Evolutionary conservation across 2,888 invertebrate genomes (phyloP), one percentile per base, ranked within the genome.

Genomic region (Euproctis similis): DNA sequence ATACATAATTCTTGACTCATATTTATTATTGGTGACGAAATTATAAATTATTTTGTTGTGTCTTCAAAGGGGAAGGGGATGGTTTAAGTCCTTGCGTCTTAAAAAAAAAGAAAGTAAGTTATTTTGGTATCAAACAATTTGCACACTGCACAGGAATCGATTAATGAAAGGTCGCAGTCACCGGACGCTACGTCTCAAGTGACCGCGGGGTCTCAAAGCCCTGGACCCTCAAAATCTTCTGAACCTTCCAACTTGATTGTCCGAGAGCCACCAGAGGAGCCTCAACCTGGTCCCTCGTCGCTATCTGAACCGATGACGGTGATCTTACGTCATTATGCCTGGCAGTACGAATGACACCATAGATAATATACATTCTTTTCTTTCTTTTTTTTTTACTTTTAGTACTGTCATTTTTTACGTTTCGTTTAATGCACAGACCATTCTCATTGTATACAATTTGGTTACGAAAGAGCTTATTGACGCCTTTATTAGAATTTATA

Each of bases 321-420:
- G 82, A 82, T 66, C 75, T 71, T 68, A 70, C 74, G 69, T 73
- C 78, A 70, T 72, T 80, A 71, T 80, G 81, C 80, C 82, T 81
- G 81, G 82, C 81, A 75, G 81, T 80, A 82, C 81, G 80, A 80
- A 75, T 73, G 71, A 80, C 82, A 80, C 80, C 70, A 57, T 77
- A 77, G 78, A 69, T 74, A 62, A 71, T n/a, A n/a, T 65, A 72
- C 69, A 16, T 59, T 75, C 65, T 58, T 64, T 78, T 78, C 72
- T 71, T 75, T 75, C 57, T 74, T 70, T 72, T 68, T 59, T 70
- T 63, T 64, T 66, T 69, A 55, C 49, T 57, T 73, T 75, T 50
- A 58, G 63, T 76, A n/a, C n/a, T n/a, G n/a, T n/a, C n/a, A n/a
- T n/a, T n/a, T n/a, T n/a, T n/a, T n/a, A n/a, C n/a, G n/a, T n/a